A percentile compares a stretch with the other conserved stretches of the same genome.
phyloP scores from a whole-genome alignment of 2,797 vertebrate species.

The Taenioides sp. region DNA sequence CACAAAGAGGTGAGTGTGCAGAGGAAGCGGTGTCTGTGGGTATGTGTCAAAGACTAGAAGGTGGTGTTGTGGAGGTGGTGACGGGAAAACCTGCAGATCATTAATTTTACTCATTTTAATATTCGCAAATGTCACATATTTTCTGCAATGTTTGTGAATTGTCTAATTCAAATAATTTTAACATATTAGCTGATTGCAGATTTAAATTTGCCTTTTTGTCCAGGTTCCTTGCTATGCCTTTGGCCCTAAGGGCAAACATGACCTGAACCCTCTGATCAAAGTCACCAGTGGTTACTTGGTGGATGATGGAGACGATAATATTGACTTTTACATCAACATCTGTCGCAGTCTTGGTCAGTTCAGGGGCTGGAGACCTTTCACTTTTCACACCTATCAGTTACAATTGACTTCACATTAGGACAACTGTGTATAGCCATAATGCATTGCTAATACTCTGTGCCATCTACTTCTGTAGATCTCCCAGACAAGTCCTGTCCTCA shows the following conservation, averaged over 20 bases:
- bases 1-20: conserved; percentile 85
- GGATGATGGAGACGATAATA: conserved; percentile 83
- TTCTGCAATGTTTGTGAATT: neutral
- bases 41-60: neutral
- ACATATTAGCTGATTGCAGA: neutral
- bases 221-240: conserved; percentile 94
- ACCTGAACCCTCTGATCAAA: conserved; percentile 90
- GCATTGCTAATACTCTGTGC: neutral
- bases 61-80: conserved; percentile 5
- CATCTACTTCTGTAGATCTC: conserved; percentile 44
- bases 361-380: neutral
- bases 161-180: neutral
- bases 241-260: conserved; percentile 85
- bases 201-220: neutral
- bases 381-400: neutral
- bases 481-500: conserved; percentile 72
- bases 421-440: neutral
- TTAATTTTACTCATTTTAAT: too few relatives aligned
- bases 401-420: neutral
- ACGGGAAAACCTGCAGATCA: conserved; percentile 21
- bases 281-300: conserved; percentile 85
- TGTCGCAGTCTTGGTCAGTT: conserved; percentile 90
- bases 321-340: conserved; percentile 90
- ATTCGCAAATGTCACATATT: neutral
- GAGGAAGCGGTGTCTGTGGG: neutral